Evolutionary conservation across 1,140 invertebrate genomes (phyloP).

Genomic region (Drosophila truncata): DNA sequence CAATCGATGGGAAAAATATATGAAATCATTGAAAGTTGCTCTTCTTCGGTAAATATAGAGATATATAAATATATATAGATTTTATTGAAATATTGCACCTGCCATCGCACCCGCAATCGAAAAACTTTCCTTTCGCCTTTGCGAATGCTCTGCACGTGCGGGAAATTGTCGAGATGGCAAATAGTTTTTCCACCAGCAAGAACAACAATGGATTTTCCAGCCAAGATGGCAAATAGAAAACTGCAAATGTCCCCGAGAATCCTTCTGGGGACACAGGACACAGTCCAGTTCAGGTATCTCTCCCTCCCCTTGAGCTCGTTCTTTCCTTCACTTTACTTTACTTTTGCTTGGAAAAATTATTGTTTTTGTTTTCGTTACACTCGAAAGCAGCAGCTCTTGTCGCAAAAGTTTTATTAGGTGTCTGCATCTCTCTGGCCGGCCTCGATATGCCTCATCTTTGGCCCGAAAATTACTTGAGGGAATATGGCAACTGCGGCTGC

Average conservation of each 20-base stretch:
- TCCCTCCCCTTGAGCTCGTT: slow-evolving; percentile 4
- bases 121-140: slow-evolving; percentile 61
- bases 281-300: slow-evolving; percentile 20
- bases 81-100: slow-evolving; percentile 80
- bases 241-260: slow-evolving; percentile 73
- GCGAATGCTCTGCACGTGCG: slow-evolving; percentile 74
- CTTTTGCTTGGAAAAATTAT: slow-evolving; percentile 68
- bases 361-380: slow-evolving; percentile 83
- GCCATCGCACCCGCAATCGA: slow-evolving; percentile 35
- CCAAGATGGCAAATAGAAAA: slow-evolving; percentile 72
- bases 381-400: slow-evolving; percentile 68
- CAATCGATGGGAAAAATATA: slow-evolving; percentile 65
- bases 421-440: slow-evolving; percentile 68
- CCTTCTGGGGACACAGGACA: slow-evolving; percentile 7
- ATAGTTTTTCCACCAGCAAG: slow-evolving; percentile 73
- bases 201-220: slow-evolving; percentile 42
- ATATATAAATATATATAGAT: slow-evolving; percentile 56
- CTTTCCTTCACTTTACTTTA: slow-evolving; percentile 6
- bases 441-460: slow-evolving; percentile 65
- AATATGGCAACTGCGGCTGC: slow-evolving; percentile 27
- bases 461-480: slow-evolving; percentile 75
- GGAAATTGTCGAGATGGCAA: slow-evolving; percentile 83
- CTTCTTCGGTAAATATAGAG: slow-evolving; percentile 19
- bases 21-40: slow-evolving; percentile 73
- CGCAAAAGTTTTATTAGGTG: slow-evolving; percentile 83